phyloP scores from a whole-genome alignment of 2,797 vertebrate genomes.

The Falco rusticolus region DNA sequence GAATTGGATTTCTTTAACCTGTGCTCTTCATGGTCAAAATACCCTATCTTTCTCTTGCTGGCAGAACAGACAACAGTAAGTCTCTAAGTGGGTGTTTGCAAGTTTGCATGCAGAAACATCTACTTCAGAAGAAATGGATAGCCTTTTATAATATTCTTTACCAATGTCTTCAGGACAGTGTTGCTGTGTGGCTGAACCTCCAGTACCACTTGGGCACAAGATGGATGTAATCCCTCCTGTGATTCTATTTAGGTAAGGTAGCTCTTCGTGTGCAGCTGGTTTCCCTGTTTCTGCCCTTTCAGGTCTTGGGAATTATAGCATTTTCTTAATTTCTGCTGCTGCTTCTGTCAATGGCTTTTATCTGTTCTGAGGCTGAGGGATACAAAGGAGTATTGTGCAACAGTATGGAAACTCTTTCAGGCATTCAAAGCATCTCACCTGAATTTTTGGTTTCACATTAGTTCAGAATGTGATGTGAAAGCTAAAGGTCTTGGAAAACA shows the following conservation, averaged over 20 bases:
- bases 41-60: neutral
- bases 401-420: neutral
- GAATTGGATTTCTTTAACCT: neutral
- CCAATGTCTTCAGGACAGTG: neutral
- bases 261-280: neutral
- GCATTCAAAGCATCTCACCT: neutral
- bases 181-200: neutral
- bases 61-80: neutral
- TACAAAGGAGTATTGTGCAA: neutral
- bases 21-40: neutral
- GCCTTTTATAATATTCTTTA: neutral
- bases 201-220: neutral
- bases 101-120: neutral
- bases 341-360: neutral
- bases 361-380: neutral
- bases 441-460: neutral
- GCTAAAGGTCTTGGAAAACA: slow-evolving; percentile 32
- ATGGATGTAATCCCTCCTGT: neutral
- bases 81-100: neutral
- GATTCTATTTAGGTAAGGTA: neutral
- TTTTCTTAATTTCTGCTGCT: neutral
- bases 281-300: neutral
- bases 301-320: neutral
- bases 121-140: neutral
- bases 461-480: slow-evolving; percentile 28